Base-by-base conservation (phyloP, 2,797 vertebrate species). In the Pelodytes ibericus region DNA sequence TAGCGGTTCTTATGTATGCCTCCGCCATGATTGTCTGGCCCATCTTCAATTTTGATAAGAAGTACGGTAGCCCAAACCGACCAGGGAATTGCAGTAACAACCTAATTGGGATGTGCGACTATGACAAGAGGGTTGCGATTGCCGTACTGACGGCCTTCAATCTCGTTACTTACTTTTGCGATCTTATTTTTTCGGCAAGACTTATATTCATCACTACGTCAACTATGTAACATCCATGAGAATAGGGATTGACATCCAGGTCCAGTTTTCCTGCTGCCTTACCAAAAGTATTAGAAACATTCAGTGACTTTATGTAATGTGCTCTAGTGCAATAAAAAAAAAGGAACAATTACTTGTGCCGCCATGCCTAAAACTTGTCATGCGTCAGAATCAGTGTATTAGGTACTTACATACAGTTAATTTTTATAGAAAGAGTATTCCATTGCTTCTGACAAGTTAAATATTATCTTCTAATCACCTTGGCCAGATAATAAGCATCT, bases 11-110 rank as follows among this genome's bases (percentile, higher is more conserved):
- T 7, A 75, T 95, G 72, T 97, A 97, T 2, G 89, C 93, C 79
- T 90, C 84, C 0, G 95, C 91, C 11, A 89, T 95, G 74, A 91
- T 96, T 69, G 82, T 97, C 82, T 97, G 95, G 95, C 95, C 95
- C 1, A 89, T 97, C 79, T 97, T 91, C 85, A 90, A 93, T 76
- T 97, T 97, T 4, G 88, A 94, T 27, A 70, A 83, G 15, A 91
- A 86, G 22, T 82, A 94, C 0, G 82, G 89, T 0, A 0, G 0
- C 0, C 3, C 83, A 0, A 0, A 0, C 36, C 86, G 87, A 0
- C 0, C 5, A 7, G 0, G 0, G 0, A 0, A 0, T 5, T 70
- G 72, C 20, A 9, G 1, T 0, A 0, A 0, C 7, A 0, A 16
- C 7, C 0, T 0, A 24, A 1, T 0, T 0, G 0, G 0, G 0